Conservation (phyloP, 2,113 vertebrate genomes). For the Clupea harengus region DNA sequence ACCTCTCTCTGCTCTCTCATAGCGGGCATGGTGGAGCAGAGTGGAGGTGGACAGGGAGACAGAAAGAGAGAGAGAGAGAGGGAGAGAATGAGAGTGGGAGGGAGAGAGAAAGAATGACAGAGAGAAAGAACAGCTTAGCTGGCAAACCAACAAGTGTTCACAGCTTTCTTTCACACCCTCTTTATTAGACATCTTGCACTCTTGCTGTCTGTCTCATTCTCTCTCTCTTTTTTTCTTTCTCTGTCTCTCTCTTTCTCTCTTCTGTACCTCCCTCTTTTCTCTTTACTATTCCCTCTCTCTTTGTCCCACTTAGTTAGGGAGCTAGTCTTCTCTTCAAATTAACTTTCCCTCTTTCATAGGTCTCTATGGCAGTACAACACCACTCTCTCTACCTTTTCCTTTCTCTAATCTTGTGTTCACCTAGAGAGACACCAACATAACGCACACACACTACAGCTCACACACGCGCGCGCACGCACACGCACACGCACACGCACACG, state of each 20-base stretch:
- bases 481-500: slow-evolving; percentile 25
- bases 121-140: slow-evolving; percentile 1
- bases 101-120: neutral
- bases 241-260: slow-evolving; percentile 14
- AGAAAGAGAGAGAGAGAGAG: slow-evolving; percentile 1
- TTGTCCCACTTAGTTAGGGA: neutral
- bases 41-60: neutral
- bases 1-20: neutral
- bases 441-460: slow-evolving; percentile 19
- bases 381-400: neutral
- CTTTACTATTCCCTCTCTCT: slow-evolving; percentile 34
- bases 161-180: slow-evolving; percentile 25
- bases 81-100: neutral
- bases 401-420: neutral
- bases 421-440: neutral
- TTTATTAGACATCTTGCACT: neutral
- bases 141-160: slow-evolving; percentile 2
- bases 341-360: neutral
- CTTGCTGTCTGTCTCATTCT: too few species aligned
- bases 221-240: neutral
- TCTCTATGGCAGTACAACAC: neutral
- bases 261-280: neutral
- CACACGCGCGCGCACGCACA: slow-evolving; percentile 14
- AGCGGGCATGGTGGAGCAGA: neutral
- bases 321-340: neutral